Conservation (phyloP, 2,888 invertebrate species). For the Amorpha juglandis region DNA sequence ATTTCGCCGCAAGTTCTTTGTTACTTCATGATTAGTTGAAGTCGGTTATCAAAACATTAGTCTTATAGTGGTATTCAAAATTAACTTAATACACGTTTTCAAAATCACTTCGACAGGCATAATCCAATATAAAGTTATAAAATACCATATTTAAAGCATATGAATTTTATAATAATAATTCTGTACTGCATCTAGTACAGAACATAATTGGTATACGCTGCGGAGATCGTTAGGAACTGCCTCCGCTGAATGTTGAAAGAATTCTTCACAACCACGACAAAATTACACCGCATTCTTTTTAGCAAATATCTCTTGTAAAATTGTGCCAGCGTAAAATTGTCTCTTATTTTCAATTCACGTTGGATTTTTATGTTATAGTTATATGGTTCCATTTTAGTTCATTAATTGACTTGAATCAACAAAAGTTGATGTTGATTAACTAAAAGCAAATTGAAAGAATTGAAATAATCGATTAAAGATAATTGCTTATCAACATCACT, state of each 20-base stretch:
- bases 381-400: background rate
- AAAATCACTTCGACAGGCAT: no score
- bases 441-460: no score
- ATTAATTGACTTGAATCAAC: background rate
- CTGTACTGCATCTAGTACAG: background rate
- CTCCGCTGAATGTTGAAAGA: background rate
- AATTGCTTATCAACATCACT: background rate
- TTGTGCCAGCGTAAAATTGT: constrained; percentile 1
- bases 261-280: constrained; percentile 13
- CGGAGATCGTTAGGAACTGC: background rate
- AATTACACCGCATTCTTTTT: constrained; percentile 14
- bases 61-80: no score
- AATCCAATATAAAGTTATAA: no score
- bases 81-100: no score
- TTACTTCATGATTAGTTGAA: no score
- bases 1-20: no score
- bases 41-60: no score
- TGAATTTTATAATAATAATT: background rate
- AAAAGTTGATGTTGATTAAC: background rate
- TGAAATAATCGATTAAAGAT: no score
- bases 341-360: constrained; percentile 5
- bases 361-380: constrained; percentile 4
- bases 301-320: constrained; percentile 9
- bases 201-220: background rate
- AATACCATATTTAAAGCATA: background rate